Evolutionary conservation across 2,888 invertebrate species (phyloP).

Genomic region (Cryptocephalus moraei): DNA sequence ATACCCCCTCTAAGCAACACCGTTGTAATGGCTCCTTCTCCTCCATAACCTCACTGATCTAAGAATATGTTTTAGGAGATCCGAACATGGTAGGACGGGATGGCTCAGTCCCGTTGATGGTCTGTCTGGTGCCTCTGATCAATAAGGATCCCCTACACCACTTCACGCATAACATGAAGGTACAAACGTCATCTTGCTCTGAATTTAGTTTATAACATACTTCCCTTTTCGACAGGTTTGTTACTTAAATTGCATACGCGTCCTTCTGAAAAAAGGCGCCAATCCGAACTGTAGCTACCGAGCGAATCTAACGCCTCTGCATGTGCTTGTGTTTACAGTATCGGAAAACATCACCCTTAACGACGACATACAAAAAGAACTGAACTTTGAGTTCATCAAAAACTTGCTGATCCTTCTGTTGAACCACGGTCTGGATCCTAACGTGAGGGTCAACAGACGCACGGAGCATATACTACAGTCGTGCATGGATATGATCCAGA

Average conservation of each 20-base stretch:
- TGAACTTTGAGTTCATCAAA: constrained; percentile 60
- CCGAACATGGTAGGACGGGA: constrained; percentile 62
- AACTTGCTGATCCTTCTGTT: constrained; percentile 54
- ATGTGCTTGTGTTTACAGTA: constrained; percentile 60
- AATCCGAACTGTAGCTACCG: constrained; percentile 63
- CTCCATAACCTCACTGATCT: too few species aligned
- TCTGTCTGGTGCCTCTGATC: constrained; percentile 61
- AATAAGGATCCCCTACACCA: constrained; percentile 64
- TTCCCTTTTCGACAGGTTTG: constrained; percentile 46
- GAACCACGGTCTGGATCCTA: constrained; percentile 58
- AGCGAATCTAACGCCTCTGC: constrained; percentile 56
- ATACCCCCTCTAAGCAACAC: too few species aligned
- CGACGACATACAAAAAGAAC: constrained; percentile 54
- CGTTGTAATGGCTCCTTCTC: too few species aligned
- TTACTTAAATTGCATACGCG: constrained; percentile 59
- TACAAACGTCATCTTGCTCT: constrained; percentile 17
- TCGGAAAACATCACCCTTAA: constrained; percentile 60
- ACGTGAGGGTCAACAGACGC: constrained; percentile 46
- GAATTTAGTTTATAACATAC: neutral
- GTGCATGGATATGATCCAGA: constrained; percentile 58
- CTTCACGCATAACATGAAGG: constrained; percentile 65
- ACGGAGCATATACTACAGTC: constrained; percentile 63
- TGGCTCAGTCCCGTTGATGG: constrained; percentile 64
- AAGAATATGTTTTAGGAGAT: constrained; percentile 35
- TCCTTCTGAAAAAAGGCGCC: constrained; percentile 59